Evolutionary conservation across 2,797 vertebrate genomes (phyloP), one percentile per base, ranked within the genome.

Genomic region (Chloroceryle inda): DNA sequence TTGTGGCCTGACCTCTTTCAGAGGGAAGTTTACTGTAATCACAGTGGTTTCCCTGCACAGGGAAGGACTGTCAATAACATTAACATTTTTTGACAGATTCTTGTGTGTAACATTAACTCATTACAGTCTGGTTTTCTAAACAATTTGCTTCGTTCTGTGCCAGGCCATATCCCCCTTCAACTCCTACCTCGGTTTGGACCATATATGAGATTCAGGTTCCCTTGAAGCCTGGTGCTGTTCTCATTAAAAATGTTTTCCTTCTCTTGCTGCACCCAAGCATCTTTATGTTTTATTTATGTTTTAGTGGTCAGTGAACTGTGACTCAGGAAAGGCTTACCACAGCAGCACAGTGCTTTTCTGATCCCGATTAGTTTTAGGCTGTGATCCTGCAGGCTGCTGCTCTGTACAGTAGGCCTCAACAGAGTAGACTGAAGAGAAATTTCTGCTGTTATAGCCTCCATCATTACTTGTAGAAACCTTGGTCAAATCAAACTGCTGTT

Each of bases 221-320:
- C 23, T 69, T 2, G 3, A 88, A 94, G 76, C 66, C 13, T 59
- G 26, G 22, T 74, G 68, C 4, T 2, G 2, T 73, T 83, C 63
- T 42, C 50, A 88, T 87, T 68, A 73, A 93, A 88, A 88, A 37
- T 47, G 47, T 64, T 92, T 79, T 77, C 59, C 63, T 86, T 73
- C 44, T 26, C 3, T 55, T 71, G n/a, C 40, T 77, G 73, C 50
- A 92, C 37, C 49, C 13, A 84, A 7, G 24, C 2, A 1, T 52
- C 42, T 78, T 89, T 79, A 74, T 74, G 89, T 86, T 50, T 22
- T 76, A 68, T 89, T 88, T 96, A 53, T 68, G 66, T 77, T 76
- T 92, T 93, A 67, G 66, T 49, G 64, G 38, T 85, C 69, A 85
- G 17, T 87, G 85, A 78, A 56, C 66, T 91, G 61, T 94, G 55